These are phyloP conservation scores for Stomorhina lunata DNA, from an alignment of 2,888 invertebrate genomes.

Conservation along the genomic window DNA sequence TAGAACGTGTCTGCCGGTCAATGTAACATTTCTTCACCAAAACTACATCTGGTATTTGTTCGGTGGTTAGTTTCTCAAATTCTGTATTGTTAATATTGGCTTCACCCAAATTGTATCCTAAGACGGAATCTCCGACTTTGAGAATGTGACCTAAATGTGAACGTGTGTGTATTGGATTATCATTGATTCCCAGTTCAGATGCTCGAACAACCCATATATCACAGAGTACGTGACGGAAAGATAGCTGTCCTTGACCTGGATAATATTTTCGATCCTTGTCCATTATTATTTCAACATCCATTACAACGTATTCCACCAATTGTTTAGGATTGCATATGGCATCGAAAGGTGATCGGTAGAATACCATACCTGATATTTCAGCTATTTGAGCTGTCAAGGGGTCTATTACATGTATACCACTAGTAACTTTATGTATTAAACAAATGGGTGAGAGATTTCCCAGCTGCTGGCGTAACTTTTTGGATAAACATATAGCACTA, in stretches of 20 bases:
- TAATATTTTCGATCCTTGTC: conserved; percentile 87
- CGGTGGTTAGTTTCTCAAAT: conserved; percentile 89
- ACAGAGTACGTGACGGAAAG: conserved; percentile 92
- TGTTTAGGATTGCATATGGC: conserved; percentile 95
- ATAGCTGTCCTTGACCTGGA: conserved; percentile 93
- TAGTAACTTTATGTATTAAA: conserved; percentile 93
- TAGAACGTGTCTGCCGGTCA: conserved; percentile 86
- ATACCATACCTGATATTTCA: conserved; percentile 89
- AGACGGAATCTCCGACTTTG: conserved; percentile 94
- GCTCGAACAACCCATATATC: conserved; percentile 97
- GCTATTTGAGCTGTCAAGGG: conserved; percentile 94
- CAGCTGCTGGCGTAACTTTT: conserved; percentile 90
- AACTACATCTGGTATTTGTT: conserved; percentile 91
- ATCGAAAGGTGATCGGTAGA: conserved; percentile 93
- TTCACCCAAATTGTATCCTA: conserved; percentile 95
- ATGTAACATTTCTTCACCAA: conserved; percentile 96
- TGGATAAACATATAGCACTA: conserved; percentile 93
- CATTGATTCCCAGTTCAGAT: conserved; percentile 90
- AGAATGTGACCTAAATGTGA: conserved; percentile 97
- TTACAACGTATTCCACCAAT: conserved; percentile 93
- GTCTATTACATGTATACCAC: conserved; percentile 95
- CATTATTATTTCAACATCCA: conserved; percentile 89
- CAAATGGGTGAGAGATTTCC: conserved; percentile 94
- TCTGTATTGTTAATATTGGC: conserved; percentile 94
- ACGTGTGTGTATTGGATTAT: conserved; percentile 90